Base-by-base conservation (phyloP, 64 coral and sea anemone genomes). In the Acropora yongei region DNA sequence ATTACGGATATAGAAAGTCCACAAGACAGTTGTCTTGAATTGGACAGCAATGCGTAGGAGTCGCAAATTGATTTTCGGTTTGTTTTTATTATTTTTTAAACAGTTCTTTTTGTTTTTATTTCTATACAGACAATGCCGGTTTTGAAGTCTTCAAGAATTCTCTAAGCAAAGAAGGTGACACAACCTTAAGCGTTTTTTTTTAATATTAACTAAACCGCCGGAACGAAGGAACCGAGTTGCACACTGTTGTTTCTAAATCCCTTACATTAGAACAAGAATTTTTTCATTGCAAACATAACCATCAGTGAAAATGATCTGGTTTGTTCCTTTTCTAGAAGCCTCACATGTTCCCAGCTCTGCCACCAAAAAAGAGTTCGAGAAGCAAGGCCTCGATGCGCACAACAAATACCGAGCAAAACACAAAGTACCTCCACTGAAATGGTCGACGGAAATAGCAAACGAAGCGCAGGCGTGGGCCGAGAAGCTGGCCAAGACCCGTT, bases 381-480 rank as follows among this genome's bases (percentile, higher is more conserved):
- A 85, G 45, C 82, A 85, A 10, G 82, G 63, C 63, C 45, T 85
- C 2, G 84, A 79, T 8, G 46, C 75, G 3, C 91, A 93, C 40
- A 93, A 93, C 83, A 79, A 61, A 78, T 78, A 93, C 46, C 83
- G 91, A 2, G 60, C 63, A 14, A 86, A 79, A 69, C 91, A 93
- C 57, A 57, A 71, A 47, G 91, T 75, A 6, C 9, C 91, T 41
- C 91, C 91, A 40, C 50, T 93, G 43, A 93, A 55, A 18, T 93
- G 91, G 91, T 87, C 84, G 14, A 6, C 65, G 8, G 57, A 77
- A 43, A 84, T 93, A 18, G 91, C 91, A 49, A 93, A 50, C n/a
- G 91, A 93, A 6, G 91, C 91, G 60, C 91, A 88, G 84, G 83
- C 69, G 39, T 93, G 91, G 91, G 91, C 91, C 40, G 91, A 93